Percentiles rank a stretch among this genome's conserved stretches.
These are phyloP conservation scores for Sinohyriopsis cumingii DNA, from an alignment of 2,888 invertebrate genomes.

Conservation along the genomic window DNA sequence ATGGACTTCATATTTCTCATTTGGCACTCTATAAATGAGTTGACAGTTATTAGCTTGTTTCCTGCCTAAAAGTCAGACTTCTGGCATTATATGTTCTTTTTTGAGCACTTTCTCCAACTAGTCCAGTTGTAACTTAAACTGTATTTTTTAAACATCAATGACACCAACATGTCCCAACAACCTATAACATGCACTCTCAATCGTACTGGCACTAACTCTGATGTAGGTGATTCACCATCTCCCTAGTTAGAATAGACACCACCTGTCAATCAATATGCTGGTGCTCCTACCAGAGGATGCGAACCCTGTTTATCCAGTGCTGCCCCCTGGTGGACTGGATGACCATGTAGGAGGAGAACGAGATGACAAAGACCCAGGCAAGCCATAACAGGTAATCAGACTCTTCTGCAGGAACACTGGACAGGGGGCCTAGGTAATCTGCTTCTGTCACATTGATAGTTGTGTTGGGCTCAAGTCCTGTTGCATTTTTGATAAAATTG, in stretches of 20 bases:
- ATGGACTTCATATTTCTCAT: no score
- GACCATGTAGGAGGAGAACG: constrained; percentile 55
- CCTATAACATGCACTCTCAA: no score
- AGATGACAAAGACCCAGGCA: constrained; percentile 88
- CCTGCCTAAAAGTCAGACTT: no score
- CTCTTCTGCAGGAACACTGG: constrained; percentile 83
- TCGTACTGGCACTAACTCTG: no score
- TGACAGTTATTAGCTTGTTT: no score
- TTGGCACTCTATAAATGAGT: no score
- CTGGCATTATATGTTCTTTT: no score
- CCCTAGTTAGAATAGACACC: background rate
- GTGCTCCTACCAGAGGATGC: constrained; percentile 64
- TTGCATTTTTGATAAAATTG: constrained; percentile 66
- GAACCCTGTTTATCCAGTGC: constrained; percentile 54
- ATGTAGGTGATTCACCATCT: no score
- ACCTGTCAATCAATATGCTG: constrained; percentile 61
- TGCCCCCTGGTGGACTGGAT: constrained; percentile 58
- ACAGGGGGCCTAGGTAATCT: constrained; percentile 80
- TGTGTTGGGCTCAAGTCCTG: constrained; percentile 57
- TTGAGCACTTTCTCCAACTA: no score
- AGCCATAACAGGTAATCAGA: constrained; percentile 87
- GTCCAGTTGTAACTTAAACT: no score
- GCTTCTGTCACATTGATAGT: constrained; percentile 53
- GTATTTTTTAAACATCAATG: no score
- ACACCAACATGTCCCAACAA: no score